These are phyloP conservation scores for Meta bourneti DNA, from an alignment of 2,888 invertebrate genomes.

Conservation along the genomic window DNA sequence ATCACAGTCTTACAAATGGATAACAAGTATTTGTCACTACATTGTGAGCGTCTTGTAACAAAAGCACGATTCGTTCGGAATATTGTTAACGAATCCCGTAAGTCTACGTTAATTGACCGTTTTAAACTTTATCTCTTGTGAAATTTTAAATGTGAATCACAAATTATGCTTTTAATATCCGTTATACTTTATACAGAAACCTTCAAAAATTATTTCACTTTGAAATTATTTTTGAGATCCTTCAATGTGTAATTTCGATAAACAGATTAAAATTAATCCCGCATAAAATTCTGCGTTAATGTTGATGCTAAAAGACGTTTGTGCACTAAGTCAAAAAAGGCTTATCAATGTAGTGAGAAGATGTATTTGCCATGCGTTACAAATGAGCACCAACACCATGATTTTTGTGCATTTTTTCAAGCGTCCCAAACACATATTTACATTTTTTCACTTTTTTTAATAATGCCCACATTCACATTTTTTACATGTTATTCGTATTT, in stretches of 20 bases:
- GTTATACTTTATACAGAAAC: too few relatives aligned
- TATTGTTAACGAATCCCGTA: too few relatives aligned
- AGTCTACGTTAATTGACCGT: too few relatives aligned
- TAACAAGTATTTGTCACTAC: background rate
- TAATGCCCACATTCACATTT: slow-evolving; percentile 34
- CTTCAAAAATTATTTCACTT: too few relatives aligned
- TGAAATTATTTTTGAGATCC: too few relatives aligned
- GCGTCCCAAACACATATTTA: slow-evolving; percentile 48
- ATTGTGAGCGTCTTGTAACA: background rate
- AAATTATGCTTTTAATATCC: too few relatives aligned
- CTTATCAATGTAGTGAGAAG: slow-evolving; percentile 24
- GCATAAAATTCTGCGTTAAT: too few relatives aligned
- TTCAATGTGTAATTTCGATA: too few relatives aligned
- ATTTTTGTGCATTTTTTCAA: slow-evolving; percentile 48
- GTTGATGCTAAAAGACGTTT: background rate
- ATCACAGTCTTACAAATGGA: slow-evolving; percentile 37
- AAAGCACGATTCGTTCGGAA: background rate
- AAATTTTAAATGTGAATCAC: too few relatives aligned
- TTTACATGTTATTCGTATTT: slow-evolving; percentile 11
- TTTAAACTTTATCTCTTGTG: too few relatives aligned
- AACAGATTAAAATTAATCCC: too few relatives aligned
- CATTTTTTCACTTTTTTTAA: slow-evolving; percentile 39
- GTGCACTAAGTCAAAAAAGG: background rate
- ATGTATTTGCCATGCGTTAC: slow-evolving; percentile 24
- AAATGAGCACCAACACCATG: slow-evolving; percentile 56